Conservation (phyloP, 2,888 invertebrate species). For the Mythimna pallens region DNA sequence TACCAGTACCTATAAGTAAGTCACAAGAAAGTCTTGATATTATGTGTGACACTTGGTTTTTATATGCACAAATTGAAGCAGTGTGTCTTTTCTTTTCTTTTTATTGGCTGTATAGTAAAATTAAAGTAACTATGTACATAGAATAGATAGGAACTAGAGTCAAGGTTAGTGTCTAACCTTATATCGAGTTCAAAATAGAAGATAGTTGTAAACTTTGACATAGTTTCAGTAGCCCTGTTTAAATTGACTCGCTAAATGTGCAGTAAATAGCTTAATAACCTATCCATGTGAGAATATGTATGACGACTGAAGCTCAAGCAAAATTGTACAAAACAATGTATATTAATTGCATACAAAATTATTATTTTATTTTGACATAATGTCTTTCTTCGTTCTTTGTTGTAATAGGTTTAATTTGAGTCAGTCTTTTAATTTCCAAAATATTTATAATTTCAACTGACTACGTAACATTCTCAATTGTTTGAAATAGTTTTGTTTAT, state of each 20-base stretch:
- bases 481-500: slow-evolving; percentile 26
- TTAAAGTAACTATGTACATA: slow-evolving; percentile 51
- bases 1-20: slow-evolving; percentile 1
- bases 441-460: slow-evolving; percentile 22
- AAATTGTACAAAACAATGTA: slow-evolving; percentile 56
- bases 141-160: slow-evolving; percentile 30
- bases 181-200: slow-evolving; percentile 16
- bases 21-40: slow-evolving; percentile 19
- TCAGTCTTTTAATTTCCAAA: slow-evolving; percentile 27
- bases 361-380: slow-evolving; percentile 39
- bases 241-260: slow-evolving; percentile 49
- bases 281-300: slow-evolving; percentile 52
- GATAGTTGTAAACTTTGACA: slow-evolving; percentile 1
- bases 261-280: slow-evolving; percentile 51
- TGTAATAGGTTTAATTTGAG: slow-evolving; percentile 31
- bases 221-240: slow-evolving; percentile 60
- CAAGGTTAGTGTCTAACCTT: background rate
- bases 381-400: slow-evolving; percentile 44
- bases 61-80: slow-evolving; percentile 22
- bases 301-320: slow-evolving; percentile 52
- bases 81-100: slow-evolving; percentile 16
- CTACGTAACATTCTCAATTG: background rate
- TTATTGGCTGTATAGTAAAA: slow-evolving; percentile 46
- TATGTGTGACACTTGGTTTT: slow-evolving; percentile 16
- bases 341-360: slow-evolving; percentile 11